Conservation (phyloP, 2,797 vertebrate genomes). For the Cryptoblepharus egeriae region DNA sequence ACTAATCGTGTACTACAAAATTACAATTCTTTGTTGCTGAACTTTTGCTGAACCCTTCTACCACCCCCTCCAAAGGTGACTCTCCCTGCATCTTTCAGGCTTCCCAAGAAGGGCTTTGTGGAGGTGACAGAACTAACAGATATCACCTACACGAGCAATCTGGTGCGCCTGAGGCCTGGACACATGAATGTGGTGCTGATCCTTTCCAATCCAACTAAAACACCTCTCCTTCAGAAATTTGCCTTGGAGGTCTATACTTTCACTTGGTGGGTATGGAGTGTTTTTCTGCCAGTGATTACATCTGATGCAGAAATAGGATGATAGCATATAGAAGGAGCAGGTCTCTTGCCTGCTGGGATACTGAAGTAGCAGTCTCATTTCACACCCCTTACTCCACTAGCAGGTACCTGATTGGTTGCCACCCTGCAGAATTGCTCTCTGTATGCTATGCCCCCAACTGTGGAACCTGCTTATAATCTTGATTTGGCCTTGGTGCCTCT, state of each 20-base stretch:
- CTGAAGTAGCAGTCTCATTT: too few species aligned
- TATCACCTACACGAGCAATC: constrained; percentile 94
- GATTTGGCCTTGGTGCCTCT: too few species aligned
- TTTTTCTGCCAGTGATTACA: accelerated
- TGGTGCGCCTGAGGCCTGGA: constrained; percentile 93
- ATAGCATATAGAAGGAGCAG: neutral
- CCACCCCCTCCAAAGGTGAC: neutral
- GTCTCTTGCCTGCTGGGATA: neutral
- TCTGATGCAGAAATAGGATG: too few species aligned
- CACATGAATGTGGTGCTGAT: constrained; percentile 98
- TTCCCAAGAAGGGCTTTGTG: constrained; percentile 94
- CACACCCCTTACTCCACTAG: too few species aligned
- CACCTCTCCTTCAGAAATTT: constrained; percentile 93
- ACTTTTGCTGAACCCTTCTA: neutral
- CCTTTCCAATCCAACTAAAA: constrained; percentile 90
- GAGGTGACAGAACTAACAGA: constrained; percentile 97
- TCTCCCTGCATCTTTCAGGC: constrained; percentile 72
- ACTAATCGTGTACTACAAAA: neutral
- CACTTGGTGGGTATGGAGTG: constrained; percentile 84
- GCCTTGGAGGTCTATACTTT: constrained; percentile 96
- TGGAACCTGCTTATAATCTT: too few species aligned
- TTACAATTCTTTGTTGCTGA: neutral
- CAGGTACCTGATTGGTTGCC: too few species aligned
- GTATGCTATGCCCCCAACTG: too few species aligned
- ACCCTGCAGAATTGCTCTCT: too few species aligned